phyloP scores from a whole-genome alignment of 2,797 vertebrate genomes.

The Microchirus variegatus region DNA sequence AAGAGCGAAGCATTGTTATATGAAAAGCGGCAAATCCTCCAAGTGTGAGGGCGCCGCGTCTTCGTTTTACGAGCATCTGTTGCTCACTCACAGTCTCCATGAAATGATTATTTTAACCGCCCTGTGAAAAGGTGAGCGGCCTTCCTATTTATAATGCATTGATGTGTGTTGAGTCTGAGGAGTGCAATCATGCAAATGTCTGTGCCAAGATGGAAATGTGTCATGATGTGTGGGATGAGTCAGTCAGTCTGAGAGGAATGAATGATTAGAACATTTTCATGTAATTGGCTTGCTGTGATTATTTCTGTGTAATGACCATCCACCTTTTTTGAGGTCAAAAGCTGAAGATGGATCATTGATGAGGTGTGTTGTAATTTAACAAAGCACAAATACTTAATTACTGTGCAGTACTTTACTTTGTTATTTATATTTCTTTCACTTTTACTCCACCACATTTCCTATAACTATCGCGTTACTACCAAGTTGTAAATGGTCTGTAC shows the following conservation, averaged over 20 bases:
- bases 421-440: too few relatives aligned
- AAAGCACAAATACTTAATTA: too few relatives aligned
- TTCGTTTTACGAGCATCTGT: constrained; percentile 29
- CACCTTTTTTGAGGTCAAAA: not conserved
- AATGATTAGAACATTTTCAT: constrained; percentile 38
- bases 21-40: constrained; percentile 18
- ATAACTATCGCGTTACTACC: too few relatives aligned
- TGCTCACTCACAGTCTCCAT: constrained; percentile 30
- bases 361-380: too few relatives aligned
- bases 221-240: constrained; percentile 54
- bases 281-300: constrained; percentile 22
- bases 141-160: constrained; percentile 47
- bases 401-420: too few relatives aligned
- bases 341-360: not conserved
- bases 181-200: constrained; percentile 48
- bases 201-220: constrained; percentile 50
- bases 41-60: constrained; percentile 26
- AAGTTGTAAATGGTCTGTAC: too few relatives aligned
- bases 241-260: constrained; percentile 41
- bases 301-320: not conserved
- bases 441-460: too few relatives aligned
- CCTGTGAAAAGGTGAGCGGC: constrained; percentile 15
- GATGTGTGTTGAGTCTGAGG: constrained; percentile 41
- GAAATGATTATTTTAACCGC: constrained; percentile 24
- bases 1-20: constrained; percentile 32